These are phyloP conservation scores for Hippocampus barbouri DNA, from an alignment of 2,113 vertebrate genomes.

Conservation along the genomic window DNA sequence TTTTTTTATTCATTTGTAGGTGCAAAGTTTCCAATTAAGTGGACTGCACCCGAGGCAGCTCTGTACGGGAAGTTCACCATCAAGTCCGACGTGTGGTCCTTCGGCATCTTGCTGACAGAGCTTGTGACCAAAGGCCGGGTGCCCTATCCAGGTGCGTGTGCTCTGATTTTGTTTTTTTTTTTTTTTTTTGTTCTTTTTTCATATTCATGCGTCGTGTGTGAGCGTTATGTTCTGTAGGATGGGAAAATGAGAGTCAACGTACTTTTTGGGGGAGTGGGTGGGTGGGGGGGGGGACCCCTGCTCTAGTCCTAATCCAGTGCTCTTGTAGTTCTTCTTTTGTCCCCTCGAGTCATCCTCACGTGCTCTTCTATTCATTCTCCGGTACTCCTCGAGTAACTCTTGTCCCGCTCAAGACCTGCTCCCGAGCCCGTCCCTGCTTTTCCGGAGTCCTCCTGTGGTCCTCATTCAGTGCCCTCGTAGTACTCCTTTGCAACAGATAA, in stretches of 20 bases:
- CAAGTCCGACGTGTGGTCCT: slow-evolving; percentile 99
- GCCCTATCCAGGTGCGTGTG: slow-evolving; percentile 90
- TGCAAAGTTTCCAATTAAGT: slow-evolving; percentile 98
- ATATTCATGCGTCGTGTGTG: slow-evolving; percentile 12
- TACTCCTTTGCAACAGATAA: background rate
- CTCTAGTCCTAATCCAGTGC: too few relatives aligned
- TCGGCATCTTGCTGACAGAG: slow-evolving; percentile 97
- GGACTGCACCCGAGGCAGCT: slow-evolving; percentile 95
- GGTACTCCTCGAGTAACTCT: background rate
- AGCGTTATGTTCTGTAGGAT: background rate
- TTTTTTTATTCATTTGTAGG: slow-evolving; percentile 62
- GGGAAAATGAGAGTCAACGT: too few relatives aligned
- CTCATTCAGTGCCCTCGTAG: background rate
- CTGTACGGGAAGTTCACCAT: slow-evolving; percentile 98
- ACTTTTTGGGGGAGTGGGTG: too few relatives aligned
- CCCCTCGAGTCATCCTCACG: too few relatives aligned
- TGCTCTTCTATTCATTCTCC: too few relatives aligned
- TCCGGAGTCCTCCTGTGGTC: background rate
- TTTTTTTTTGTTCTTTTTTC: background rate
- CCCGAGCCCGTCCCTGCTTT: background rate
- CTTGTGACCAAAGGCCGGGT: slow-evolving; percentile 98
- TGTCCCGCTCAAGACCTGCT: background rate
- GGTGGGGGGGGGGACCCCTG: too few relatives aligned
- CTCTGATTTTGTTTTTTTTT: slow-evolving; percentile 2
- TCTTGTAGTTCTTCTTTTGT: too few relatives aligned